A percentile compares a stretch with the other conserved stretches of the same genome.
These are phyloP conservation scores for Ariopsis seemanni DNA, from an alignment of 2,113 vertebrate genomes.

Conservation along the genomic window DNA sequence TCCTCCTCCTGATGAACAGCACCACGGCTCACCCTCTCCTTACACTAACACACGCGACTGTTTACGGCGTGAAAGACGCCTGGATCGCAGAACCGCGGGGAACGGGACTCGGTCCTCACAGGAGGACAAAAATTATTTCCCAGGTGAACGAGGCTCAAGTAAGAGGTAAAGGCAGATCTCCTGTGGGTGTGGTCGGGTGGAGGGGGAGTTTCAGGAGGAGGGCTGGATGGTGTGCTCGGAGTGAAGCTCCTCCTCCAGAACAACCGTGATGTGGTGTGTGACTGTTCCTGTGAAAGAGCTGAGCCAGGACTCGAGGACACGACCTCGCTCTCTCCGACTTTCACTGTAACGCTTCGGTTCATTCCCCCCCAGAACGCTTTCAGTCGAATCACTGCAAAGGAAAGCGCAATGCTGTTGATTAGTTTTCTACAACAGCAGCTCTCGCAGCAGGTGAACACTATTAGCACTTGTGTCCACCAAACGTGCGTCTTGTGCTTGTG, in stretches of 20 bases:
- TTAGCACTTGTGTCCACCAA: no score
- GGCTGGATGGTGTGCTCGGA: neutral
- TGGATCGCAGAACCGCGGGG: neutral
- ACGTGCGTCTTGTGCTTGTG: no score
- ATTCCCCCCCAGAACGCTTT: neutral
- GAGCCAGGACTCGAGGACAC: conserved; percentile 2
- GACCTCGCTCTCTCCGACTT: conserved; percentile 16
- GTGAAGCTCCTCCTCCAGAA: neutral
- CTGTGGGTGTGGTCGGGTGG: neutral
- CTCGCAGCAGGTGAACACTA: no score
- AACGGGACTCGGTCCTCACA: neutral
- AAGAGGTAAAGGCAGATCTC: conserved; percentile 3
- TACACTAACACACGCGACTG: neutral
- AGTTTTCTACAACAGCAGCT: no score
- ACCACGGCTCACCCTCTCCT: no score
- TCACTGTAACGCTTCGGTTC: neutral
- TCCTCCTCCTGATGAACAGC: neutral
- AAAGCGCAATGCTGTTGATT: no score
- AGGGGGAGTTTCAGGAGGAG: neutral
- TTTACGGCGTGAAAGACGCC: neutral
- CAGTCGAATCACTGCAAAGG: neutral
- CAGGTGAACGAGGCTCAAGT: neutral
- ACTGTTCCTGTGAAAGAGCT: conserved; percentile 17
- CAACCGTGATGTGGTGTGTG: conserved; percentile 13
- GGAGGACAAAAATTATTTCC: conserved; percentile 40